These are phyloP conservation scores for Phoeniculus purpureus DNA, from an alignment of 2,797 vertebrate species.

Conservation along the genomic window DNA sequence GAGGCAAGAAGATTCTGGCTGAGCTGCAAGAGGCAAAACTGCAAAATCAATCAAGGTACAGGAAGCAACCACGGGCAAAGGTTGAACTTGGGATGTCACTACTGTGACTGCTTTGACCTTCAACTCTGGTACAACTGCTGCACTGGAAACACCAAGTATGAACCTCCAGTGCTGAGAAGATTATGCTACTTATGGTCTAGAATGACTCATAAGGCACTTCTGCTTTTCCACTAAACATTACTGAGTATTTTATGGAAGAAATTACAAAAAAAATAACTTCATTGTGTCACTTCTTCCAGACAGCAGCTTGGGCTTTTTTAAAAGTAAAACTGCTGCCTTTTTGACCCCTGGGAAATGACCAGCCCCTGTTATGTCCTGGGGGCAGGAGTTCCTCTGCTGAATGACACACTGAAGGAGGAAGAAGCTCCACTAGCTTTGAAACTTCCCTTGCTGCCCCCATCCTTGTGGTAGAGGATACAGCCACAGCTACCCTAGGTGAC, in stretches of 20 bases:
- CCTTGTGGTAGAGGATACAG: not conserved
- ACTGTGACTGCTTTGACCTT: not conserved
- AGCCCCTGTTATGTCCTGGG: not conserved
- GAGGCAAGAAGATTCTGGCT: not conserved
- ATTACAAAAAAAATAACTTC: not conserved
- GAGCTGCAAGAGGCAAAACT: not conserved
- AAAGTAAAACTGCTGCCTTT: not conserved
- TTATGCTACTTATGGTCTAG: not conserved
- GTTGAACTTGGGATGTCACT: not conserved
- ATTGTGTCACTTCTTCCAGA: not conserved
- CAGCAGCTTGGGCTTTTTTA: not conserved
- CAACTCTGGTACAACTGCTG: not conserved
- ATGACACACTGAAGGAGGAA: not conserved
- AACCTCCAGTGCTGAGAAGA: not conserved
- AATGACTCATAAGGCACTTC: not conserved
- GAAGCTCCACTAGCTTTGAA: not conserved
- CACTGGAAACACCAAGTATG: not conserved
- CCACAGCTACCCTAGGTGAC: not conserved
- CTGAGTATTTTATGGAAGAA: not conserved
- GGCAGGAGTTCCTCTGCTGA: not conserved
- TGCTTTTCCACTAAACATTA: not conserved
- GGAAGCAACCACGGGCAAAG: rapidly evolving
- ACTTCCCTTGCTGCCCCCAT: not conserved
- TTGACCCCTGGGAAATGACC: not conserved
- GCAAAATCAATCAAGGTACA: not conserved